Conservation (phyloP, 2,888 invertebrate species). For the Phymatocera aterrima region DNA sequence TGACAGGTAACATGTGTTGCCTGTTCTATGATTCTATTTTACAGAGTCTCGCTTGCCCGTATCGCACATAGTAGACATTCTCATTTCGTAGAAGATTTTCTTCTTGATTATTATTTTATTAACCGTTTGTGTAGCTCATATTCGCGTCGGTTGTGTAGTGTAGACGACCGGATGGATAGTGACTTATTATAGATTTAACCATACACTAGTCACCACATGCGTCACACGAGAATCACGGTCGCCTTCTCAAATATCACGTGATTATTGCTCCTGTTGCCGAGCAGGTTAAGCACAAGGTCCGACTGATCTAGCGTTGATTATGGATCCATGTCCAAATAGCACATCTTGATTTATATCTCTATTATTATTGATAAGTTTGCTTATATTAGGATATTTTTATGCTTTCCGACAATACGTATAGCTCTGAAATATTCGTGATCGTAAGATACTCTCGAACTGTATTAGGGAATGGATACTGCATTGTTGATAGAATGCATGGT, state of each 20-base stretch:
- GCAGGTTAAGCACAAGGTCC: background rate
- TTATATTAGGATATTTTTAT: too few species aligned
- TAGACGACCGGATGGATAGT: background rate
- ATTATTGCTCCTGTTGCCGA: background rate
- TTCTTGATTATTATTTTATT: background rate
- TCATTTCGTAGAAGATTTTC: background rate
- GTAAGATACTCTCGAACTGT: background rate
- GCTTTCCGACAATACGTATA: too few species aligned
- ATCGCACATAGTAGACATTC: background rate
- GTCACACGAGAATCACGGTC: constrained; percentile 4
- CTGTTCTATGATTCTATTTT: too few species aligned
- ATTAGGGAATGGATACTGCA: too few species aligned
- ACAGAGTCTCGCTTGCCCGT: background rate
- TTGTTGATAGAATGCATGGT: background rate
- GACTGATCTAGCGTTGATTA: background rate
- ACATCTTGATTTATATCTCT: too few species aligned
- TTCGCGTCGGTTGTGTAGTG: too few species aligned
- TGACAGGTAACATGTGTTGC: too few species aligned
- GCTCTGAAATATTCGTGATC: background rate
- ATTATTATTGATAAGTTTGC: background rate
- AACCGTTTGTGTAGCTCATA: background rate
- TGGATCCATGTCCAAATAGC: too few species aligned
- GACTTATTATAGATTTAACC: background rate
- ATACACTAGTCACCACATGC: background rate
- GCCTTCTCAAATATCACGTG: background rate